Base-by-base conservation (phyloP, 2,113 vertebrate genomes). In the Xiphias gladius region DNA sequence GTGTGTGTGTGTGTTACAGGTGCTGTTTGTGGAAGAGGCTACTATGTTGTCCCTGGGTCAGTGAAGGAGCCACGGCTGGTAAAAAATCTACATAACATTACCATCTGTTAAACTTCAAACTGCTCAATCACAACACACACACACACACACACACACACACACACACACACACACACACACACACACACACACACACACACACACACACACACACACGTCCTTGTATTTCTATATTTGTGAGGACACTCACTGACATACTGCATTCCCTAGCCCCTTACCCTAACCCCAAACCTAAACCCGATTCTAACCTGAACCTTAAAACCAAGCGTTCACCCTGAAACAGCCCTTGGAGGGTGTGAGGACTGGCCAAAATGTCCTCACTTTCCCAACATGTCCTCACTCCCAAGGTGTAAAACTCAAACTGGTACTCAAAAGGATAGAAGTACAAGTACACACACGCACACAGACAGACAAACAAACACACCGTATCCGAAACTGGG, bases 71-170 rank as follows among this genome's bases (percentile, higher is more conserved):
- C 76, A 65, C 30, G 72, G 79, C 69, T 90, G 80, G 80, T 89
- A 59, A 80, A 35, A 87, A 94, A 89, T 91, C 83, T 87, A 86
- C 89, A 91, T 90, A 90, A 81, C 88, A 95, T 94, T 93, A 91
- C 82, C 91, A 94, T 95, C 87, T 92, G 91, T 93, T 92, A 92
- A 94, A 94, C 88, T 92, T 93, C 89, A 92, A 93, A 91, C 91
- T 68, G 72, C 82, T 74, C 82, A 59, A 63, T 66, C 48, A 57
- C 48, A 41, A 55, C 59, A n/a, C 26, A 41, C 65, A 57, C 70
- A 58, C 67, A 61, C 12, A 62, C 69, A 62, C 73, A 30, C 69
- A 71, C 74, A 78, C 80, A 55, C 55, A 79, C 64, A 68, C 28
- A 55, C 48, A 66, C 26, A 61, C 69, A 75, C 58, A 55, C 28